A percentile compares a stretch with the other conserved stretches of the same genome.
Conservation (phyloP, 2,113 vertebrate species). For the Isurus oxyrinchus region DNA sequence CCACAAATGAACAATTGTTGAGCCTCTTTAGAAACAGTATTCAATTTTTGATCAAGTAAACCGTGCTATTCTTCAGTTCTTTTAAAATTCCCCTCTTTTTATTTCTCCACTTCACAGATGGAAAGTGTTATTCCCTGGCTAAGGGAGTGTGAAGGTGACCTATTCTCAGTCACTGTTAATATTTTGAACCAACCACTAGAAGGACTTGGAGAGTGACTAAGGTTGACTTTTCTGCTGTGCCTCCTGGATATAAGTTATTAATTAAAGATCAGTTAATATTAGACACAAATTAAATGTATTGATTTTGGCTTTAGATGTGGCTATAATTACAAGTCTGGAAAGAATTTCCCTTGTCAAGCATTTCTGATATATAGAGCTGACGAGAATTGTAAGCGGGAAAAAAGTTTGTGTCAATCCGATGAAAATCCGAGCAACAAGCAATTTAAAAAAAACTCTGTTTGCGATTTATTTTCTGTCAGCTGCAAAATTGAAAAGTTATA, state of each 20-base stretch:
- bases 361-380: constrained; percentile 8
- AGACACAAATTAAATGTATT: constrained; percentile 18
- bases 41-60: not conserved
- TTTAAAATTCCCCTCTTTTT: not conserved
- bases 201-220: not conserved
- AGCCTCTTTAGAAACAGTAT: not conserved
- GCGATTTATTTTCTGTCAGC: constrained; percentile 6
- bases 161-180: not conserved
- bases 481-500: not conserved
- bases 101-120: not conserved
- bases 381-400: not conserved
- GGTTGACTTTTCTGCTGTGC: not conserved
- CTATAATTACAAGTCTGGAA: not conserved
- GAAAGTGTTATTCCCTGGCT: not conserved
- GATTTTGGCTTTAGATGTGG: constrained; percentile 4
- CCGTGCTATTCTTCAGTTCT: too few species aligned
- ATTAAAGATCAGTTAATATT: constrained; percentile 30
- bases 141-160: not conserved
- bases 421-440: not conserved
- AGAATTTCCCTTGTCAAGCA: constrained; percentile 24
- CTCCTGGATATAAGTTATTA: not conserved
- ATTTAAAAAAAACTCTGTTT: not conserved
- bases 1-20: not conserved
- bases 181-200: not conserved
- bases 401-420: not conserved